Conservation (phyloP, 2,113 vertebrate genomes). For the Dasypus novemcinctus region DNA sequence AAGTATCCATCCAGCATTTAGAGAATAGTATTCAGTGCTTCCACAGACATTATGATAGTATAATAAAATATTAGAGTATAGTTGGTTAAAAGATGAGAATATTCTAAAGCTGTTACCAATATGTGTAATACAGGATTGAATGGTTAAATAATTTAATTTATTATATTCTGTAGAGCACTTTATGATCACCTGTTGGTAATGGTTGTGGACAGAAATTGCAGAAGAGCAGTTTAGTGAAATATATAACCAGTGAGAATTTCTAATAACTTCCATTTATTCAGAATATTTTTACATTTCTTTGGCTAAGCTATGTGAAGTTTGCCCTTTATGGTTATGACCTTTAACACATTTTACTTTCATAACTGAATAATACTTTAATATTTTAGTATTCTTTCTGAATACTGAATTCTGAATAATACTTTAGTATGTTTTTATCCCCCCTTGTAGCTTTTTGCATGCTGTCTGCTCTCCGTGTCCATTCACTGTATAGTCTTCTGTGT, state of each 20-base stretch:
- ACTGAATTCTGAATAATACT: too few relatives aligned
- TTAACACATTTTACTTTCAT: constrained; percentile 47
- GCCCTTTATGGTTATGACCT: neutral
- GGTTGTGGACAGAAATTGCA: neutral
- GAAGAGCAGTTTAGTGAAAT: neutral
- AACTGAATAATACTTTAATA: too few relatives aligned
- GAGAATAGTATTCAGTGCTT: neutral
- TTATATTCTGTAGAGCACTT: neutral
- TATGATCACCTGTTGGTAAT: neutral
- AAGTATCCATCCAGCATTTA: neutral
- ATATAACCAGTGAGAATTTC: neutral
- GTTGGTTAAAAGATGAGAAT: neutral
- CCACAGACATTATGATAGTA: neutral
- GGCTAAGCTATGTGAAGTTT: neutral
- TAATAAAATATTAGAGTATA: neutral
- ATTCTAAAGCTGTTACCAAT: neutral
- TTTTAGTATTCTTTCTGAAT: too few relatives aligned
- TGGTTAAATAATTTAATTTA: neutral
- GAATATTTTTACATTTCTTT: neutral
- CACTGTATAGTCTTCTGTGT: too few relatives aligned
- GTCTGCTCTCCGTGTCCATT: too few relatives aligned
- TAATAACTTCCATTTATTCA: neutral
- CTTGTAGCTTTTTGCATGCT: too few relatives aligned
- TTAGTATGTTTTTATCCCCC: too few relatives aligned
- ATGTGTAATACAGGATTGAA: neutral